Evolutionary conservation across 2,797 vertebrate genomes (phyloP), one percentile per base, ranked within the genome.

Genomic region (Sandelia bainsii): DNA sequence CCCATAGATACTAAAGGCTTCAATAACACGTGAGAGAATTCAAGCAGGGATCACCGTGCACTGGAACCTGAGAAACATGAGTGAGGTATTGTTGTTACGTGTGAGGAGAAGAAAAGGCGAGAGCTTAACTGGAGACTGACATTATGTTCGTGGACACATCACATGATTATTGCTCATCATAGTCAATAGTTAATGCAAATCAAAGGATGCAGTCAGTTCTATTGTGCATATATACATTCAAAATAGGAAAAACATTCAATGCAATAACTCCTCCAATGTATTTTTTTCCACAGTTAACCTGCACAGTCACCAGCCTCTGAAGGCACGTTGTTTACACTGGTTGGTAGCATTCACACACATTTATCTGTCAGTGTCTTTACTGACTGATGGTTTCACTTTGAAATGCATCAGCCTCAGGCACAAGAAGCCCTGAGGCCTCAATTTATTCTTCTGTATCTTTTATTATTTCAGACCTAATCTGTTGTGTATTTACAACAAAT

Each of bases 1-100:
- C 29, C 78, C 63, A 64, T 57, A 67, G 27, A 77, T 34, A 80
- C 14, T 8, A 56, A 72, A 69, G 40, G 32, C 22, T 76, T 75
- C 34, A 48, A 19, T 13, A 62, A 75, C 52, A 59, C 53, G 29
- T 14, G 11, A 8, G 56, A 49, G 29, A n/a, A 23, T 23, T 22
- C 29, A 50, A 22, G 27, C 23, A 40, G 51, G 37, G 71, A 50
- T 63, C 46, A 52, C n/a, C 60, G 49, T 9, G 20, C 77, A 65
- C 37, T 6, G 42, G 44, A 75, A 74, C 45, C 48, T 39, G 27
- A 40, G 58, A 75, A 73, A 62, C 3, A 5, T 69, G 58, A 79
- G 75, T 45, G 59, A 67, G 57, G 39, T 53, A 57, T 73, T 54
- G 58, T 5, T 42, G 58, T 62, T 65, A 64, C 46, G 71, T 10